Evolutionary conservation across 2,888 invertebrate genomes (phyloP).

Genomic region (Norana najaformis): DNA sequence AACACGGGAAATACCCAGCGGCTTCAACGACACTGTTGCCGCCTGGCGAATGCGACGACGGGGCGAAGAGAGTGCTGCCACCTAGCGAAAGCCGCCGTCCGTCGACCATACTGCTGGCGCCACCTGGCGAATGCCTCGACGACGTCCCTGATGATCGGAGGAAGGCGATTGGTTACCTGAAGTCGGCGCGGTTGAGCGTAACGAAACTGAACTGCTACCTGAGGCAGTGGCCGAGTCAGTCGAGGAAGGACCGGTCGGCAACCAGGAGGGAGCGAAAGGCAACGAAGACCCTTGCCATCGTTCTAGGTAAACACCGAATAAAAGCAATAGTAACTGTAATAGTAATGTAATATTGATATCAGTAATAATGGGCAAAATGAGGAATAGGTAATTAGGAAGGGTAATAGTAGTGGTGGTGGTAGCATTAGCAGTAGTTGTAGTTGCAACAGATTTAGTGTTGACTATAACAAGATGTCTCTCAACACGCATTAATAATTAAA

Average conservation of each 20-base stretch:
- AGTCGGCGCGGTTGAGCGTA: not conserved
- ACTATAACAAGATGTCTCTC: too few species aligned
- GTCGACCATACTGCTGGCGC: not conserved
- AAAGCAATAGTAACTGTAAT: too few species aligned
- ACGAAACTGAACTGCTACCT: conserved; percentile 23
- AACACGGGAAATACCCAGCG: not conserved
- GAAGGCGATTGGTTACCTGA: not conserved
- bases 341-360: too few species aligned
- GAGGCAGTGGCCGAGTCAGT: not conserved
- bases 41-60: not conserved
- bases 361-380: too few species aligned
- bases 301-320: conserved; percentile 78
- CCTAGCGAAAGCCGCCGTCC: not conserved
- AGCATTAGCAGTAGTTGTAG: too few species aligned
- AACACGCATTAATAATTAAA: too few species aligned
- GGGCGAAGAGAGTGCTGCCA: not conserved
- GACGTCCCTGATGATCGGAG: not conserved
- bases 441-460: too few species aligned
- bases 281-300: conserved; percentile 96
- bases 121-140: not conserved
- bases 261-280: conserved; percentile 81
- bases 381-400: too few species aligned
- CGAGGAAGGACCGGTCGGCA: conserved; percentile 43
- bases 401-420: too few species aligned
- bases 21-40: not conserved